Base-by-base conservation (phyloP, 2,113 vertebrate species). In the Colius striatus region DNA sequence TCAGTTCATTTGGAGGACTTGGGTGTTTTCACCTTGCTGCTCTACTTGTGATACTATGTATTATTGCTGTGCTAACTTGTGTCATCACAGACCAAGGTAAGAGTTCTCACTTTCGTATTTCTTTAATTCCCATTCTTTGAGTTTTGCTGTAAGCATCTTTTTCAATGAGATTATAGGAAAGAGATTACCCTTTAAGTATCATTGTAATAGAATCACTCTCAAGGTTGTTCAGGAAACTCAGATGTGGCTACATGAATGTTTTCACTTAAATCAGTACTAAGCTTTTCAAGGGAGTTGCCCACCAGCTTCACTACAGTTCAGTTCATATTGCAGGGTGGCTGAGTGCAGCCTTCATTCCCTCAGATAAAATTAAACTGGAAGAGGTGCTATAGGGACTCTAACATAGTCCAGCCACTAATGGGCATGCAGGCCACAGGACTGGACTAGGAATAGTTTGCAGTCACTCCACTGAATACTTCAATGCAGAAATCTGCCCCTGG, bases 81-180 rank as follows among this genome's bases (percentile, higher is more conserved):
- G 26, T 89, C 41, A 47, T 22, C 22, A 77, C 83, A 87, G 87
- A 51, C 27, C 9, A 9, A 7, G 93, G 96, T 97, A 96, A 95
- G 95, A 50, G 8, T 27, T 47, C 29, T 87, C 58, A n/a, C 3
- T 71, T 36, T 45, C 63, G 9, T 27, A 60, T 50, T 87, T 68
- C 51, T 78, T 26, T 25, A 79, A 34, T 43, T 84, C 9, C 26
- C 29, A 14, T 36, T 87, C n/a, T 55, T 34, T 20, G 32, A 73
- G 21, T 38, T 79, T 67, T 88, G 19, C 18, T 53, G 38, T 23
- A 50, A 63, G n/a, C 16, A 75, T 63, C 16, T 29, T 58, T 71
- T 82, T 47, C 81, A 51, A 20, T 16, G 22, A 57, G 9, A 30
- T 47, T 23, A 34, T 11, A 30, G 8, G 11, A 38, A 67, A 53